Conservation (phyloP, 2,888 invertebrate species). For the Drosophila algonquin region DNA sequence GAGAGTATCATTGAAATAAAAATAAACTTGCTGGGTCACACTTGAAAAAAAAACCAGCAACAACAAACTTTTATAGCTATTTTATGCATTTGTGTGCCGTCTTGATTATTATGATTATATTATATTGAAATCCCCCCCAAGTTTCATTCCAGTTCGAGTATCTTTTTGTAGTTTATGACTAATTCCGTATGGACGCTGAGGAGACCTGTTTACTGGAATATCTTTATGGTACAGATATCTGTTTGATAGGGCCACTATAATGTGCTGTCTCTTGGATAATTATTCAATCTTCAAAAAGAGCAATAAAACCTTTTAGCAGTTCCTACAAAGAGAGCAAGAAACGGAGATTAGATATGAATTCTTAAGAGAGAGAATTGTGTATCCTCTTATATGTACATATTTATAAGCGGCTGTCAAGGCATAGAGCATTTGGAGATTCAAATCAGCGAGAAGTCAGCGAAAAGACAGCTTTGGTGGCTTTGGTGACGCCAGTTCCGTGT, state of each 20-base stretch:
- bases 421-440: conserved; percentile 8
- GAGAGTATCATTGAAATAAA: conserved; percentile 24
- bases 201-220: conserved; percentile 18
- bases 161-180: conserved; percentile 53
- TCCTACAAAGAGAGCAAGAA: conserved; percentile 5
- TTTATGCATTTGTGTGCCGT: conserved; percentile 59
- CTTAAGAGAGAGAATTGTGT: conserved; percentile 12
- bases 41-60: conserved; percentile 11
- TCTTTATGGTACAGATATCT: conserved; percentile 18
- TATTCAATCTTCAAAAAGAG: conserved; percentile 27
- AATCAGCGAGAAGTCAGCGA: conserved; percentile 11
- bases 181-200: conserved; percentile 39
- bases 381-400: conserved; percentile 16
- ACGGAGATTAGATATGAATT: conserved; percentile 37
- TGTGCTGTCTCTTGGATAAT: conserved; percentile 29
- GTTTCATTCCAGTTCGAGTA: conserved; percentile 4
- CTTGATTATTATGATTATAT: conserved; percentile 34
- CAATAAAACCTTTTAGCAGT: conserved; percentile 21
- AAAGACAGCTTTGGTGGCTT: not conserved
- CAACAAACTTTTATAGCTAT: conserved; percentile 58
- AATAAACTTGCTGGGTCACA: conserved; percentile 46
- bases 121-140: conserved; percentile 32
- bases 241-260: not conserved
- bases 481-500: conserved; percentile 18
- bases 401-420: conserved; percentile 14